A percentile compares a stretch with the other conserved stretches of the same genome.
Evolutionary conservation across 37 sponge, comb jelly and placozoan genomes (phyloP).

Genomic region (Cladorhizidae sp.): DNA sequence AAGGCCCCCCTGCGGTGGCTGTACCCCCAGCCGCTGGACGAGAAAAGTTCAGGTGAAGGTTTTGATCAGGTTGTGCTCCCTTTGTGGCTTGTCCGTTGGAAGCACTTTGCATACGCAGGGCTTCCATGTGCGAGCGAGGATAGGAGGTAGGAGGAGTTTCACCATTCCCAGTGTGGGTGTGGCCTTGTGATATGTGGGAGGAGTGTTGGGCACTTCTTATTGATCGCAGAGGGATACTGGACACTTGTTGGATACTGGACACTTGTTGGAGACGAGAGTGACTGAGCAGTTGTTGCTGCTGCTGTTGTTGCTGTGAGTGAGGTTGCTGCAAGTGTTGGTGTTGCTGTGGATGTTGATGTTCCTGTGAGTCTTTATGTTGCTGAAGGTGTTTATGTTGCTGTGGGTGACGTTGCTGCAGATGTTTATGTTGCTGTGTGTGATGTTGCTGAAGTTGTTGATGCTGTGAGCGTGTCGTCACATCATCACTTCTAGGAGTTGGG

Average conservation of each 20-base stretch:
- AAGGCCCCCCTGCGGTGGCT: not conserved
- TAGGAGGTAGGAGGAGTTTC: constrained; percentile 4
- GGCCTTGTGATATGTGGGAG: not conserved
- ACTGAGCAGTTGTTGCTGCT: not conserved
- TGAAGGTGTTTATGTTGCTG: not conserved
- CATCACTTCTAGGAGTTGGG: no score
- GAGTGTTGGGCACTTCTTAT: not conserved
- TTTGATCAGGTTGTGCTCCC: not conserved
- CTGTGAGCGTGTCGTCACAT: no score
- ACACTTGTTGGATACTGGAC: not conserved
- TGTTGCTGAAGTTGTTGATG: not conserved
- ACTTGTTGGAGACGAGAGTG: not conserved
- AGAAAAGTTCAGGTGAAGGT: not conserved
- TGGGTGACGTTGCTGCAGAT: not conserved
- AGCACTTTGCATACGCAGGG: constrained; percentile 5
- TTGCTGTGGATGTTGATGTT: no score
- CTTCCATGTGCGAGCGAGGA: constrained; percentile 8
- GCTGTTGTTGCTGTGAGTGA: not conserved
- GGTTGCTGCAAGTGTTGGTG: not conserved
- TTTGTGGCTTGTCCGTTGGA: not conserved
- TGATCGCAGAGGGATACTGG: not conserved
- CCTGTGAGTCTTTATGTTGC: no score
- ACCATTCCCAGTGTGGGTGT: not conserved
- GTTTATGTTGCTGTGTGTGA: not conserved
- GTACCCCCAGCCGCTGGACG: not conserved